Evolutionary conservation across 2,113 vertebrate genomes (phyloP).

Genomic region (Erpornis zantholeuca): DNA sequence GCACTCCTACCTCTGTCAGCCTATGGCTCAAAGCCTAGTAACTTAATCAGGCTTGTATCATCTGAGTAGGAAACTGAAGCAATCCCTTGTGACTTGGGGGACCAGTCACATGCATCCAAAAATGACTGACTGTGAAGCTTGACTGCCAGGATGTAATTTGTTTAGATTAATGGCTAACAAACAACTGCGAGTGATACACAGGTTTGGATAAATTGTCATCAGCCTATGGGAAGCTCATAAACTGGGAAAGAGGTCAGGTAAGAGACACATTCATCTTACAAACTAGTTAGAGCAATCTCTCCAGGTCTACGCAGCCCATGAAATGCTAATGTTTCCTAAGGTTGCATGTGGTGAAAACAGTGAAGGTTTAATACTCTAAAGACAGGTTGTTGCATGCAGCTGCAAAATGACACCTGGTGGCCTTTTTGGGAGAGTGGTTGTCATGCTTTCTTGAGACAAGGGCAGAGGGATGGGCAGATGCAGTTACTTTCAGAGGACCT

Average conservation of each 20-base stretch:
- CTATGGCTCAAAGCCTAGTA: background rate
- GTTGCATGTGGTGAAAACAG: background rate
- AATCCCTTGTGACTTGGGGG: background rate
- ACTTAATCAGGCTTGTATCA: background rate
- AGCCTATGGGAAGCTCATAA: background rate
- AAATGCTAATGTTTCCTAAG: background rate
- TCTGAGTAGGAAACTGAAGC: background rate
- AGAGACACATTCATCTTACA: background rate
- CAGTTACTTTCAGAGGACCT: background rate
- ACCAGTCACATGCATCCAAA: background rate
- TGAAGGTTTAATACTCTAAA: background rate
- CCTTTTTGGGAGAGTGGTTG: background rate
- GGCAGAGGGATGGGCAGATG: too few relatives aligned
- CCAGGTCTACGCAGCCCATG: background rate
- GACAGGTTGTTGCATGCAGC: background rate
- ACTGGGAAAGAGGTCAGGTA: background rate
- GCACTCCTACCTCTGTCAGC: background rate
- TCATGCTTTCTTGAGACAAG: accelerated
- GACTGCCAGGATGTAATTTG: background rate
- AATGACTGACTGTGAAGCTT: background rate
- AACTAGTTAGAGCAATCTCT: background rate
- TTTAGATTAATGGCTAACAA: background rate
- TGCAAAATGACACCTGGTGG: background rate
- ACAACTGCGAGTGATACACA: background rate
- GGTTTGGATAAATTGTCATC: background rate